These are phyloP conservation scores for Ophion obscuratus DNA, from an alignment of 2,888 invertebrate species.

Conservation along the genomic window DNA sequence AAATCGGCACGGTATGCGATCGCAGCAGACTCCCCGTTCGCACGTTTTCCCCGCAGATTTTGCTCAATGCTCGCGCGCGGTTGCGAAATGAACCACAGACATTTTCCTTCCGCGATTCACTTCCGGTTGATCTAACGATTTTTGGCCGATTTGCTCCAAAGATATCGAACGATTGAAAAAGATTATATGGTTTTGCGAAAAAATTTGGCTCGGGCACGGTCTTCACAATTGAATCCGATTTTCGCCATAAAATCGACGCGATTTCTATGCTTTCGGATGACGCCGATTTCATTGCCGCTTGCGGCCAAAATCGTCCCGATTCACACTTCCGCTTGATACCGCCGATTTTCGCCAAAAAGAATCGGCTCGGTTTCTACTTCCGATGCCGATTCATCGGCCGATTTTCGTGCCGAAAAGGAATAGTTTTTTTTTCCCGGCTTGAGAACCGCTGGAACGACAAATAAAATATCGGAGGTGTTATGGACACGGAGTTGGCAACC, in stretches of 20 bases:
- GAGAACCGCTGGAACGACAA: constrained; percentile 64
- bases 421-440: not conserved
- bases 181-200: not conserved
- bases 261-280: not conserved
- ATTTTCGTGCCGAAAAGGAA: too few species aligned
- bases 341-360: too few species aligned
- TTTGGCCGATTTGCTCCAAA: not conserved
- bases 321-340: too few species aligned
- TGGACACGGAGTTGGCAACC: constrained; percentile 70
- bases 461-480: constrained; percentile 66
- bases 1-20: constrained; percentile 48
- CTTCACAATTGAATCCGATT: too few species aligned
- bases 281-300: not conserved
- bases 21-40: not conserved
- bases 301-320: too few species aligned
- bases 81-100: not conserved
- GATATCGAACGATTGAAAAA: not conserved
- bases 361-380: too few species aligned
- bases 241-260: too few species aligned
- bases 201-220: too few species aligned
- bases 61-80: not conserved
- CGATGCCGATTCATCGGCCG: too few species aligned
- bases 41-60: constrained; percentile 1
- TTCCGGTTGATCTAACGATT: too few species aligned
- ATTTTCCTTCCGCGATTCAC: too few species aligned